A percentile compares a stretch with the other conserved stretches of the same genome.
phyloP scores from a whole-genome alignment of 2,888 invertebrate genomes.

The Tenthredo scrophulariae region DNA sequence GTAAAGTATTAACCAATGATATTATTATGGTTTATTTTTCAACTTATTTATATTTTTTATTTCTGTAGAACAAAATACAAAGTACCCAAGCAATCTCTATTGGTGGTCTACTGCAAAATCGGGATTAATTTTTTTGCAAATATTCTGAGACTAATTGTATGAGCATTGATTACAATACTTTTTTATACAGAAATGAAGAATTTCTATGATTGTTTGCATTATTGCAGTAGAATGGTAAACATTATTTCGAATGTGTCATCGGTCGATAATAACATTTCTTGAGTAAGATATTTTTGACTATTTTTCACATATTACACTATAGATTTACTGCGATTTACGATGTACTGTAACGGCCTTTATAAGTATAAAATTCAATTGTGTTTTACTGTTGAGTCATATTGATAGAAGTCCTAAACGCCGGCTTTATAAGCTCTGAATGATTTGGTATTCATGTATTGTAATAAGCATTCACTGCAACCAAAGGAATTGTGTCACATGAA shows the following conservation, averaged over 20 bases:
- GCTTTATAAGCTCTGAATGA: slow-evolving; percentile 15
- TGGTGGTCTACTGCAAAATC: not conserved
- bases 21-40: slow-evolving; percentile 6
- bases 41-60: not conserved
- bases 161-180: slow-evolving; percentile 3
- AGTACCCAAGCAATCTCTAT: not conserved
- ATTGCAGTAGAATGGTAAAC: slow-evolving; percentile 35
- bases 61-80: not conserved
- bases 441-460: slow-evolving; percentile 13
- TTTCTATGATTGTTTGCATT: slow-evolving; percentile 32
- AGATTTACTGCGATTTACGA: slow-evolving; percentile 34
- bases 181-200: slow-evolving; percentile 2
- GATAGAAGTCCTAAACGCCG: not conserved
- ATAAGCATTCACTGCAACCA: slow-evolving; percentile 19
- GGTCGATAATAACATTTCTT: slow-evolving; percentile 1
- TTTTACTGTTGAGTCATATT: slow-evolving; percentile 11
- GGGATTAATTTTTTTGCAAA: not conserved
- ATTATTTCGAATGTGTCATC: not conserved
- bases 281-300: slow-evolving; percentile 8
- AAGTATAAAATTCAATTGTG: slow-evolving; percentile 18
- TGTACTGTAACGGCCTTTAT: slow-evolving; percentile 37
- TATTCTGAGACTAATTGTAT: not conserved
- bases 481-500: slow-evolving; percentile 39
- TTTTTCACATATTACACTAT: not conserved
- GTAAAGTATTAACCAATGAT: slow-evolving; percentile 42